These are phyloP conservation scores for Micoletzkya japonica DNA, from an alignment of 2,888 invertebrate genomes.

Conservation along the genomic window DNA sequence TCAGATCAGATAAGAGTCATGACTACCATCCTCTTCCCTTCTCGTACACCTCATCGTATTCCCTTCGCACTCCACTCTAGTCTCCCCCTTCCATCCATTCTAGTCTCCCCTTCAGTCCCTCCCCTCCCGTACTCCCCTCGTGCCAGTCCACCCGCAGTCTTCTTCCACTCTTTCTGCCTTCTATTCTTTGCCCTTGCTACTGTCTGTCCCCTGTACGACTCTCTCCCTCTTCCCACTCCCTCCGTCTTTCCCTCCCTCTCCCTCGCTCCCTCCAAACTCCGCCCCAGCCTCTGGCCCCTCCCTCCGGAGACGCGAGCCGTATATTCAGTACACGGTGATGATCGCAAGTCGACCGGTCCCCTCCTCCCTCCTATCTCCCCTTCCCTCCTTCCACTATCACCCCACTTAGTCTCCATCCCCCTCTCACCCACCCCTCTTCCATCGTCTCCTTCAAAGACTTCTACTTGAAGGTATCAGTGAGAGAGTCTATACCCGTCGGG, in stretches of 20 bases:
- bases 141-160: not conserved
- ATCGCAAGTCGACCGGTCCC: conserved; percentile 1
- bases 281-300: not conserved
- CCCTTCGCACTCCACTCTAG: no score
- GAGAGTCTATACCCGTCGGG: no score
- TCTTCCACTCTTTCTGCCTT: conserved; percentile 1
- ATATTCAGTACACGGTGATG: conserved; percentile 1
- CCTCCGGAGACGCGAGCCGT: conserved; percentile 1
- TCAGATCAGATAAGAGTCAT: no score
- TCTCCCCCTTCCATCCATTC: not conserved
- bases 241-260: not conserved
- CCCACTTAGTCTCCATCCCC: not conserved
- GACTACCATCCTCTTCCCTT: no score
- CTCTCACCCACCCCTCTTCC: not conserved
- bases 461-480: no score
- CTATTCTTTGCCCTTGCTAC: not conserved
- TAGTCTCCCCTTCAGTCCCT: not conserved
- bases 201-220: not conserved
- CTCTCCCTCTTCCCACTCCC: not conserved
- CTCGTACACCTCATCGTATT: no score
- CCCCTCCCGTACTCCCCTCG: not conserved
- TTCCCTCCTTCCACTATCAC: not conserved
- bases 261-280: not conserved
- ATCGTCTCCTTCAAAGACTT: not conserved
- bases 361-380: not conserved